Conservation (phyloP, 2,888 invertebrate genomes). For the Caenorhabditis becei region DNA sequence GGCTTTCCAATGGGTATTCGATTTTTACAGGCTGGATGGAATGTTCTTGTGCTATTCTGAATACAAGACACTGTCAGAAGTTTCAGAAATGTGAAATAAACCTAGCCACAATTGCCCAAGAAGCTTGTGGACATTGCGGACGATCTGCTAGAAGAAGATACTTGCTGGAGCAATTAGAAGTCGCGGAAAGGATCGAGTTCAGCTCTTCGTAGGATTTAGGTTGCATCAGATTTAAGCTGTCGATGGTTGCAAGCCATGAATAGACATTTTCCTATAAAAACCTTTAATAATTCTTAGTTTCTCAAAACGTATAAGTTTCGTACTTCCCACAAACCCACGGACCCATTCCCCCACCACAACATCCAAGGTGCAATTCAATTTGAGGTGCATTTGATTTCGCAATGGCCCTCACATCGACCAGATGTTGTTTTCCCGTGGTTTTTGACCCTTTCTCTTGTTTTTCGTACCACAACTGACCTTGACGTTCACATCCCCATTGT, state of each 20-base stretch:
- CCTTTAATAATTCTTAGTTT: no score
- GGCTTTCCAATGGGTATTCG: conserved; percentile 44
- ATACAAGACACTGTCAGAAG: not conserved
- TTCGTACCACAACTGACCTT: conserved; percentile 33
- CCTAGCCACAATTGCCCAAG: conserved; percentile 66
- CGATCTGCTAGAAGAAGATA: conserved; percentile 56
- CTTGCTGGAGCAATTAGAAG: conserved; percentile 61
- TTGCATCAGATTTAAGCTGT: conserved; percentile 41
- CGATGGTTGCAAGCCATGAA: conserved; percentile 59
- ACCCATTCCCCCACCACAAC: no score
- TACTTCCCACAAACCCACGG: no score
- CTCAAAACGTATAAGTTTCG: no score
- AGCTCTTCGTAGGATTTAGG: conserved; percentile 44
- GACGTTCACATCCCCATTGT: conserved; percentile 50
- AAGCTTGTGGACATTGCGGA: conserved; percentile 55
- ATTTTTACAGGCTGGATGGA: conserved; percentile 49
- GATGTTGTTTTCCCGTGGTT: no score
- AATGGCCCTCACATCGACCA: no score
- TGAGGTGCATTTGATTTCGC: no score
- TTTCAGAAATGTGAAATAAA: no score
- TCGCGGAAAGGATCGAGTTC: conserved; percentile 48
- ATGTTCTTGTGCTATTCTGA: conserved; percentile 44
- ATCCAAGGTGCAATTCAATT: no score
- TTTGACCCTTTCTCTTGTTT: not conserved
- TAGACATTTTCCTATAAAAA: conserved; percentile 49